These are phyloP conservation scores for Spodoptera littoralis DNA, from an alignment of 2,888 invertebrate species.

Conservation along the genomic window DNA sequence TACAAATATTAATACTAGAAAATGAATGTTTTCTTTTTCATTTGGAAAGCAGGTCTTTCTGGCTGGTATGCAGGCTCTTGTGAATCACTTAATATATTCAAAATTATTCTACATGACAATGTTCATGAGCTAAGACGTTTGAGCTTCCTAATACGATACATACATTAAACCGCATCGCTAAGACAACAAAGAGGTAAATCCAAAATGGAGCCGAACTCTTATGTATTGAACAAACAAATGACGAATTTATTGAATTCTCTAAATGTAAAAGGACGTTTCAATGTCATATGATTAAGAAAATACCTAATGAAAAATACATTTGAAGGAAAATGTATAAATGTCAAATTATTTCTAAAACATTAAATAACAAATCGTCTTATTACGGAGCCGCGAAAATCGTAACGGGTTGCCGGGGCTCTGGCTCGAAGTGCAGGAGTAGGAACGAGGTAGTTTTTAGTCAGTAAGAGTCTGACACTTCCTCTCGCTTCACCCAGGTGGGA, in stretches of 20 bases:
- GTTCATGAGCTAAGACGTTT: conserved; percentile 14
- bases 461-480: too few relatives aligned
- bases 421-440: too few relatives aligned
- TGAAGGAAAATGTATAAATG: too few relatives aligned
- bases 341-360: too few relatives aligned
- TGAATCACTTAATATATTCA: conserved; percentile 34
- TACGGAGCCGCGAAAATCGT: too few relatives aligned
- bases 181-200: conserved; percentile 33
- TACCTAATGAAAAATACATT: too few relatives aligned
- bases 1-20: conserved; percentile 14
- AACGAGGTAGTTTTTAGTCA: too few relatives aligned
- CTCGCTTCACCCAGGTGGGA: too few relatives aligned
- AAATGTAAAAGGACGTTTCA: neutral
- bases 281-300: too few relatives aligned
- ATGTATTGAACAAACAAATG: neutral
- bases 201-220: conserved; percentile 8
- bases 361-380: too few relatives aligned
- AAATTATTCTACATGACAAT: conserved; percentile 34
- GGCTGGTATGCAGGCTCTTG: conserved; percentile 15
- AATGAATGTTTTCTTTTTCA: neutral
- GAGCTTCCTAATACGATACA: conserved; percentile 41
- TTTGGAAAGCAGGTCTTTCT: conserved; percentile 7
- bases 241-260: neutral
- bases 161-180: conserved; percentile 38
- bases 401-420: too few relatives aligned